These are phyloP conservation scores for Otus sunia DNA, from an alignment of 2,113 vertebrate species.

Conservation along the genomic window DNA sequence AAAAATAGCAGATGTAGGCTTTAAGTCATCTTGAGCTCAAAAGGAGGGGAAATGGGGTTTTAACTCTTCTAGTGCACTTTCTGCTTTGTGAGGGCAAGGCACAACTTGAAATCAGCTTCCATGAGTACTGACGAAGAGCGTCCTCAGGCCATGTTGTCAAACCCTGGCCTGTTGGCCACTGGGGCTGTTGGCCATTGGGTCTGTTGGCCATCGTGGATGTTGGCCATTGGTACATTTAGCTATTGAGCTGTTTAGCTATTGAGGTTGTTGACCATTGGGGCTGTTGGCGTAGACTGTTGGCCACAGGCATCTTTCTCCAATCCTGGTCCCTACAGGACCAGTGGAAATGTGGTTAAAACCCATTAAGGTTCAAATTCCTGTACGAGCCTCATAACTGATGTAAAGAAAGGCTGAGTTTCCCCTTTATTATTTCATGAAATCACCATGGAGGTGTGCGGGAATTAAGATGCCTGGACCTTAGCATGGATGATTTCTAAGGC, in stretches of 20 bases:
- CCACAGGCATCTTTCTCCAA: not conserved
- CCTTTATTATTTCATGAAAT: not conserved
- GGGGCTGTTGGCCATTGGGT: rapidly evolving
- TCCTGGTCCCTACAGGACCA: not conserved
- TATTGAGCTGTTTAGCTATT: rapidly evolving
- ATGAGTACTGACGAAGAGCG: rapidly evolving
- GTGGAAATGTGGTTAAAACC: not conserved
- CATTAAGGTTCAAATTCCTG: too few species aligned
- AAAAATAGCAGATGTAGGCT: constrained; percentile 33
- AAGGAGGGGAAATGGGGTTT: not conserved
- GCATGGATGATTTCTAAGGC: not conserved
- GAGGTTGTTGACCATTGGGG: rapidly evolving
- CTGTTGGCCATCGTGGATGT: rapidly evolving
- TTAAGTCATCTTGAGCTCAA: not conserved
- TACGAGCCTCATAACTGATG: not conserved
- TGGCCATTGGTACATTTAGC: rapidly evolving
- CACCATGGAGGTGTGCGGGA: not conserved
- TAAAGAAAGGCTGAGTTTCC: not conserved
- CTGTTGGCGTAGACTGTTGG: not conserved
- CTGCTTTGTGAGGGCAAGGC: not conserved
- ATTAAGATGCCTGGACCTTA: not conserved
- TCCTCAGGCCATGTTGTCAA: not conserved
- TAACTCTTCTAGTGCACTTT: not conserved
- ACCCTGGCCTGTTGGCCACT: not conserved
- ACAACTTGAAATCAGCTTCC: not conserved